These are phyloP conservation scores for Notoglanidium macrostoma DNA, from an alignment of 2,797 vertebrate species.

Conservation along the genomic window DNA sequence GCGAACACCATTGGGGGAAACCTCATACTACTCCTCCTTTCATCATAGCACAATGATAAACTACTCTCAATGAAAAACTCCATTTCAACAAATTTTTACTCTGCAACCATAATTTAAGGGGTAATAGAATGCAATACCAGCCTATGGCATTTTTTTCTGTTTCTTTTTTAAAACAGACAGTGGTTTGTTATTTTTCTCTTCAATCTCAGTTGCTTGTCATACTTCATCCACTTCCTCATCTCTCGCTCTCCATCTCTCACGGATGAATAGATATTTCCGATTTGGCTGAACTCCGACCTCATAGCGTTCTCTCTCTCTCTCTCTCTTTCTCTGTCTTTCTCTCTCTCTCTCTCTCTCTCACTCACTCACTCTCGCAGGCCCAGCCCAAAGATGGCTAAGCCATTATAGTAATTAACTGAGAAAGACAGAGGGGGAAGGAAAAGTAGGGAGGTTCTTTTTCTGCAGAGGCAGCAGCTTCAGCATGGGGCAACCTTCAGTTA, in stretches of 20 bases:
- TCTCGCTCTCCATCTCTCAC: too few species aligned
- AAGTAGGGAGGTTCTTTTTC: slow-evolving; percentile 62
- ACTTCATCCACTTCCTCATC: background rate
- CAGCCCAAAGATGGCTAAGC: slow-evolving; percentile 50
- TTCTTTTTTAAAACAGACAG: background rate
- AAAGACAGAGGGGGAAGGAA: slow-evolving; percentile 48
- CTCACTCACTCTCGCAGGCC: background rate
- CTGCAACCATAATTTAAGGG: background rate
- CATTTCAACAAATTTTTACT: slow-evolving; percentile 56
- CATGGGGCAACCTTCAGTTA: slow-evolving; percentile 66
- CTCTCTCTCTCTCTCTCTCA: background rate
- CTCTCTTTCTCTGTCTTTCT: background rate
- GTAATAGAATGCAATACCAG: background rate
- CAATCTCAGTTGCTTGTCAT: background rate
- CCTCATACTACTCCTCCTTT: background rate
- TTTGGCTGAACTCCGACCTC: slow-evolving; percentile 62
- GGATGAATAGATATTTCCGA: slow-evolving; percentile 48
- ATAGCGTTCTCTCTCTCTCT: slow-evolving; percentile 49
- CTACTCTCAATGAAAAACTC: slow-evolving; percentile 36
- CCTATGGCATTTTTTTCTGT: slow-evolving; percentile 1
- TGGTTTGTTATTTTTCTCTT: background rate
- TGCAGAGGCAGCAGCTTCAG: slow-evolving; percentile 75
- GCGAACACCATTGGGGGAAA: background rate
- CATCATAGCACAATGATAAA: slow-evolving; percentile 12
- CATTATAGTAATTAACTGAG: slow-evolving; percentile 60